Evolutionary conservation across 2,797 vertebrate genomes (phyloP), one percentile per base, ranked within the genome.

Genomic region (Naso thynnoides): DNA sequence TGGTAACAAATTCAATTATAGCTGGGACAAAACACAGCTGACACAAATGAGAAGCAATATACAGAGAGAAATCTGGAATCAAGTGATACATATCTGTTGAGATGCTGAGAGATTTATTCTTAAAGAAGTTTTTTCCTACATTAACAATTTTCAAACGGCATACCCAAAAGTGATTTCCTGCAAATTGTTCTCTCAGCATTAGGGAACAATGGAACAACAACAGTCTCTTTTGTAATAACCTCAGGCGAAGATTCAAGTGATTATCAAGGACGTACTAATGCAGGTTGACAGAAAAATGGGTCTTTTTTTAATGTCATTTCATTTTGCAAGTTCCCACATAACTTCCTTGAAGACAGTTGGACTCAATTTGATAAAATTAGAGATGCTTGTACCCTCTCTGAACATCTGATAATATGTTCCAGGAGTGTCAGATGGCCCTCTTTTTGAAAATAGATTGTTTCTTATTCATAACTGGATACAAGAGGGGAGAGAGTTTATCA

Each of bases 191-290:
- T 63, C 10, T 38, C 27, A 62, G 64, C 73, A 79, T 66, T 78
- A 66, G 57, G 38, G 3, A 62, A 71, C 53, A 65, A 50, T 26
- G 16, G 63, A 73, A 45, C 3, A 38, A 47, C n/a, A 33, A 48
- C 5, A 42, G 64, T 49, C 23, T 71, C 47, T 53, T 77, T 69
- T 65, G 41, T 77, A 56, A 62, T 56, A 69, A 73, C 72, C 53
- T 18, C 53, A 68, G 78, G 62, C 86, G 83, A 56, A 56, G 38
- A 79, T 72, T 73, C n/a, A 44, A 76, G 69, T 73, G 64, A 76
- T 86, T 76, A 76, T 75, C 36, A 50, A 56, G 63, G 81, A 63
- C 24, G 49, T 39, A 50, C 29, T 67, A 83, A 78, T 78, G 76
- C 14, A n/a, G 33, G 79, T 79, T 71, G 82, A 68, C 74, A 67